A percentile compares a stretch with the other conserved stretches of the same genome.
Evolutionary conservation across 2,888 invertebrate species (phyloP).

Genomic region (Thereva nobilitata): DNA sequence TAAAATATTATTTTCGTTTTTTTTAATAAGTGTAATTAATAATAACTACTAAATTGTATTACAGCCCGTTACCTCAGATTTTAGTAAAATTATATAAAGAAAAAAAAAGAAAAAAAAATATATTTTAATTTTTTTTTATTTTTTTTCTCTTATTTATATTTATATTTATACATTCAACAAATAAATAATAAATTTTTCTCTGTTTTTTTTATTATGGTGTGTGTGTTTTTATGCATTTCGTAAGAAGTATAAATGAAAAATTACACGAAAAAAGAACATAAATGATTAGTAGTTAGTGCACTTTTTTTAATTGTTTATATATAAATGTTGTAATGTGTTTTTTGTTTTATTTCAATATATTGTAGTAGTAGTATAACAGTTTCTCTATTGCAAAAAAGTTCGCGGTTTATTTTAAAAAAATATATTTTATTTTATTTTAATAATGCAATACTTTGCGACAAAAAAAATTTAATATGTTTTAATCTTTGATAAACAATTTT

Average conservation of each 20-base stretch:
- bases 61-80: slow-evolving; percentile 42
- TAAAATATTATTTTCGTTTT: slow-evolving; percentile 16
- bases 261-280: not conserved
- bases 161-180: slow-evolving; percentile 19
- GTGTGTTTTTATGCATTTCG: no score
- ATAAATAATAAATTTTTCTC: slow-evolving; percentile 15
- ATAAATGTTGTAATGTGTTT: no score
- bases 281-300: slow-evolving; percentile 31
- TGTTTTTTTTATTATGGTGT: slow-evolving; percentile 10
- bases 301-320: slow-evolving; percentile 12
- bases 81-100: slow-evolving; percentile 32
- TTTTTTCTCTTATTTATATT: no score
- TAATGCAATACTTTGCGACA: slow-evolving; percentile 21
- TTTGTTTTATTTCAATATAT: no score
- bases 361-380: no score
- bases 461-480: slow-evolving; percentile 14
- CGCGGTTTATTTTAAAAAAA: slow-evolving; percentile 6
- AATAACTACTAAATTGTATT: slow-evolving; percentile 37
- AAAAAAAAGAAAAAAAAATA: slow-evolving; percentile 26
- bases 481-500: not conserved
- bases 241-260: no score
- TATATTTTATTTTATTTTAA: slow-evolving; percentile 14
- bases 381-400: no score
- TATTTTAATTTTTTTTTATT: slow-evolving; percentile 10
- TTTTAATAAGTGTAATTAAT: slow-evolving; percentile 4